Conservation (phyloP, 2,797 vertebrate genomes). For the Neosilurus mollespiculum region DNA sequence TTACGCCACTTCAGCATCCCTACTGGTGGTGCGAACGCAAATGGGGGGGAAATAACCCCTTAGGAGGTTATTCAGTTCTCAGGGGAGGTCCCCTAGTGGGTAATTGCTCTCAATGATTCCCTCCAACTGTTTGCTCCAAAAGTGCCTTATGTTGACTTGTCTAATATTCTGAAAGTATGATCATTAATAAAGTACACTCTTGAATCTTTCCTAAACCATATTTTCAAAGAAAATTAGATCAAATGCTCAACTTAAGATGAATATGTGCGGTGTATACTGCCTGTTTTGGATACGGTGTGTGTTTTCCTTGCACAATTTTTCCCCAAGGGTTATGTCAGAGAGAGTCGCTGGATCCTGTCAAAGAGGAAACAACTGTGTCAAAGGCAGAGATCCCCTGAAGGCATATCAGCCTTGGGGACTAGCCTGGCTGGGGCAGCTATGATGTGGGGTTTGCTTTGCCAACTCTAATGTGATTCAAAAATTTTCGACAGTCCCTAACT, state of each 20-base stretch:
- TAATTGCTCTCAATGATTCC: no score
- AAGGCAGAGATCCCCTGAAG: slow-evolving; percentile 43
- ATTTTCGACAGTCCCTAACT: slow-evolving; percentile 9
- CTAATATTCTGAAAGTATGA: neutral
- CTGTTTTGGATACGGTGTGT: slow-evolving; percentile 13
- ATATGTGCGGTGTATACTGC: neutral
- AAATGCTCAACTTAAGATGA: slow-evolving; percentile 8
- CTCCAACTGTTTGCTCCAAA: no score
- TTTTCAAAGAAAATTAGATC: neutral
- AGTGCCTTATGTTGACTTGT: neutral
- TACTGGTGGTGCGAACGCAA: no score
- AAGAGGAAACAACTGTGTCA: slow-evolving; percentile 42
- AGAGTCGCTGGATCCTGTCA: slow-evolving; percentile 42
- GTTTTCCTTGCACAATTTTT: slow-evolving; percentile 15
- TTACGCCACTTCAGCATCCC: no score
- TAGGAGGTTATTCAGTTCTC: no score
- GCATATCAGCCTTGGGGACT: slow-evolving; percentile 45
- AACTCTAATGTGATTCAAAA: slow-evolving; percentile 16
- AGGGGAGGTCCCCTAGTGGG: no score
- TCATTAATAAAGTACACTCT: neutral
- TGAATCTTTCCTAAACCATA: neutral
- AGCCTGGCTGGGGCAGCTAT: slow-evolving; percentile 16
- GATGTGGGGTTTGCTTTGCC: slow-evolving; percentile 17
- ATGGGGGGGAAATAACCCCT: no score
- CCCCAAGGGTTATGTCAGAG: slow-evolving; percentile 40